Base-by-base conservation (phyloP, 2,797 vertebrate species). In the Melanotaenia maccullochi region DNA sequence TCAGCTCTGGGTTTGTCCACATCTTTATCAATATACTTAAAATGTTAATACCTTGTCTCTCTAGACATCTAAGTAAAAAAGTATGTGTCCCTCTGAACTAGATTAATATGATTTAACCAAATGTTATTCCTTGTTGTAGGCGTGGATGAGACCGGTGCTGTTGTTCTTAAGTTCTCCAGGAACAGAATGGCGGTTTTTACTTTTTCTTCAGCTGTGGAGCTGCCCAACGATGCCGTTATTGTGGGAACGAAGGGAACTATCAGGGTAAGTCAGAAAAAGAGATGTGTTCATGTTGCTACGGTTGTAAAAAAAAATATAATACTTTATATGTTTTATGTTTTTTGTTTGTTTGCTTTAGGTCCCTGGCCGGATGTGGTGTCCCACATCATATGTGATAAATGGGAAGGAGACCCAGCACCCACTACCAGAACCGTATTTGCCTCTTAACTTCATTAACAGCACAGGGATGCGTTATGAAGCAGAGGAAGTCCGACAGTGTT, bases 101-200 rank as follows among this genome's bases (percentile, higher is more conserved):
- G 13, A 36, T 36, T 36, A 11, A 12, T 36, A 3, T n/a, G 7
- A 36, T 9, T 54, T 20, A 16, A 47, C n/a, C 4, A 18, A 47
- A 47, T 47, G 3, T 9, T 35, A 35, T 35, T 35, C 35, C 8
- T 35, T 9, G 6, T 68, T 80, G n/a, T 42, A 97, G 96, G 95
- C 8, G 95, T 95, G 59, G 96, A 97, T 28, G 94, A 96, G 75
- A 94, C 92, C 0, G 92, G 94, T 61, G 90, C 92, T 0, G 86
- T 96, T 51, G 90, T 94, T 0, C 87, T 97, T 28, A 95, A 95
- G 87, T 98, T 95, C 78, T 93, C 96, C 1, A 87, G 89, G 12
- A 92, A 93, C 58, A 89, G 95, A 59, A 85, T 97, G 32, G 95
- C 93, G 0, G 92, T 94, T 44, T 93, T 96, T 14, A 94, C 90